Evolutionary conservation across 2,113 vertebrate species (phyloP), one percentile per base, ranked within the genome.

Genomic region (Onychostoma macrolepis): DNA sequence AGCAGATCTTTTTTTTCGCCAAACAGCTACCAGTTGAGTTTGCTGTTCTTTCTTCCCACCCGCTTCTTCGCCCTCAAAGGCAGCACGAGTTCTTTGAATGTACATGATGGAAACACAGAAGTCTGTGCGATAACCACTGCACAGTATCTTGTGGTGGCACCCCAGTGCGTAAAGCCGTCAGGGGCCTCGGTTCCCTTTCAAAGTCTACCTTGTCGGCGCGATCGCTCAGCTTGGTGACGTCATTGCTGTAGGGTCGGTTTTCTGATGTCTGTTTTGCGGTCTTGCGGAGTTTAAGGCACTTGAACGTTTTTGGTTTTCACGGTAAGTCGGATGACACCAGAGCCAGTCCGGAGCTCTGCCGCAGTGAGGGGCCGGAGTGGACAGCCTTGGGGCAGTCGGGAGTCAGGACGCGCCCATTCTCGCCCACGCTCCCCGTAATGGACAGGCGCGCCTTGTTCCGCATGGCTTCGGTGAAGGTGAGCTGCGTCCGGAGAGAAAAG

Each of bases 401-500:
- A 84, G 97, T 98, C 94, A 99, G 90, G 69, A 99, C 97, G 0
- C 98, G 98, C 85, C 98, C 98, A 0, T 99, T 99, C 88, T 99
- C 98, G 88, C 98, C 98, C 50, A 99, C 96, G 4, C 98, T 99
- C 92, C 98, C 98, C 1, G 98, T 99, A 95, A 99, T 99, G 92
- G 98, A 99, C 95, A 99, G 93, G 90, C 98, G 97, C 89, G 98
- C 98, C 96, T 99, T 99, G 95, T 99, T 98, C 96, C 98, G 96
- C 98, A 99, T 99, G 96, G 98, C 98, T 97, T 99, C 98, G 90
- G 98, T 99, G 95, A 99, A 99, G 88, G 98, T 99, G 90, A 99
- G 95, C 98, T 99, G 92, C 80, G 91, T 92, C 88, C 63, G 87
- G 89, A 90, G 90, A 38, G 41, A 33, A 48, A 88, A 87, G 58